phyloP scores from a whole-genome alignment of 2,888 invertebrate genomes.

The Salpingus planirostris region DNA sequence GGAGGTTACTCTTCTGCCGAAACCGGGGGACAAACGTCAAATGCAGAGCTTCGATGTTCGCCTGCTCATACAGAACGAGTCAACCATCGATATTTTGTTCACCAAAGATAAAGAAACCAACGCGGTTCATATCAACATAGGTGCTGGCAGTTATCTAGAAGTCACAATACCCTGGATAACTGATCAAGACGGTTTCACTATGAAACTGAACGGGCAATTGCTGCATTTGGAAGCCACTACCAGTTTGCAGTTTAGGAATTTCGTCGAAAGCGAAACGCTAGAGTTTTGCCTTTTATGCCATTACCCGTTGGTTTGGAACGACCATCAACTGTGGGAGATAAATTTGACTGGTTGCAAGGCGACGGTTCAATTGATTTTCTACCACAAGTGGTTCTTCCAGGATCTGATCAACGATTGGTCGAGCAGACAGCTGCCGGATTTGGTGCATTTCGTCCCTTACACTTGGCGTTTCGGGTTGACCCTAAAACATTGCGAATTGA shows the following conservation, averaged over 20 bases:
- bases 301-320: slow-evolving; percentile 93
- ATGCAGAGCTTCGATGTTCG: slow-evolving; percentile 90
- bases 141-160: slow-evolving; percentile 92
- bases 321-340: slow-evolving; percentile 89
- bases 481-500: slow-evolving; percentile 89
- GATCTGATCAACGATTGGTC: slow-evolving; percentile 97
- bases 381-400: slow-evolving; percentile 89
- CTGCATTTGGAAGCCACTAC: slow-evolving; percentile 93
- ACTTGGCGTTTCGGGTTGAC: slow-evolving; percentile 89
- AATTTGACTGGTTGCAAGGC: slow-evolving; percentile 91
- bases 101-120: slow-evolving; percentile 93
- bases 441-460: slow-evolving; percentile 92
- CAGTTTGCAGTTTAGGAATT: slow-evolving; percentile 82
- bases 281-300: slow-evolving; percentile 83
- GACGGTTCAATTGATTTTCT: slow-evolving; percentile 83
- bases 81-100: slow-evolving; percentile 92
- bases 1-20: slow-evolving; percentile 69
- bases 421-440: slow-evolving; percentile 84
- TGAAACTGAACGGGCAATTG: slow-evolving; percentile 87
- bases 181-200: slow-evolving; percentile 66
- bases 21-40: slow-evolving; percentile 79
- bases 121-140: slow-evolving; percentile 91
- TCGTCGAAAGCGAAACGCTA: slow-evolving; percentile 90
- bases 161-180: slow-evolving; percentile 87
- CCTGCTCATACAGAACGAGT: slow-evolving; percentile 81